Conservation (phyloP, 2,113 vertebrate genomes). For the Hemiscyllium ocellatum region DNA sequence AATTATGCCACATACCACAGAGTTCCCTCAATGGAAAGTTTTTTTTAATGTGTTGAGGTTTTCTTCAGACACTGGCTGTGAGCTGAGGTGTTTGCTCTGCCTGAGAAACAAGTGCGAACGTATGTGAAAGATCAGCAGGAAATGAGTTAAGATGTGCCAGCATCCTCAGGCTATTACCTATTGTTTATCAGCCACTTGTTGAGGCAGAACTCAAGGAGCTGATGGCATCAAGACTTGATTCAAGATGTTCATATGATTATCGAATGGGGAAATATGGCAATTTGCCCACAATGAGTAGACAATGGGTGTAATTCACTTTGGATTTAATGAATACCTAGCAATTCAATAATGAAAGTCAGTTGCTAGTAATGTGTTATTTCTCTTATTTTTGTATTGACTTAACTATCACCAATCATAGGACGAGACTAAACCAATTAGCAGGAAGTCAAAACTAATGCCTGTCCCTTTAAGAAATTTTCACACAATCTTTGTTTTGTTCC, state of each 20-base stretch:
- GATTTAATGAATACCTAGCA: background rate
- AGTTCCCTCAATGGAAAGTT: background rate
- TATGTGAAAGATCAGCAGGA: conserved; percentile 5
- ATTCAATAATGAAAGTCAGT: background rate
- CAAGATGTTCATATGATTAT: conserved; percentile 25
- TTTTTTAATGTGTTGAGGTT: background rate
- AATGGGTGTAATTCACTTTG: background rate
- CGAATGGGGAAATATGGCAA: conserved; percentile 13
- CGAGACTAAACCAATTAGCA: background rate
- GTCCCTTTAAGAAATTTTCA: background rate
- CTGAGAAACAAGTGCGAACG: background rate
- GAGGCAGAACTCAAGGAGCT: background rate
- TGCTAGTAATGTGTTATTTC: background rate
- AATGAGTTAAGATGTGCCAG: background rate
- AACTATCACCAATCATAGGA: background rate
- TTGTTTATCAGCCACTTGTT: conserved; percentile 27
- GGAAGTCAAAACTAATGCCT: background rate
- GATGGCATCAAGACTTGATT: conserved; percentile 19
- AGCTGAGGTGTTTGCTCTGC: background rate
- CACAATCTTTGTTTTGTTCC: background rate
- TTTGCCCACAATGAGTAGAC: background rate
- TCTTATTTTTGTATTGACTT: background rate
- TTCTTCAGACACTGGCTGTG: background rate
- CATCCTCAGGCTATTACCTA: background rate
- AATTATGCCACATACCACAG: background rate